Percentiles rank a stretch among this genome's conserved stretches.
phyloP scores from a whole-genome alignment of 2,888 invertebrate genomes.

The Aethes cnicana region DNA sequence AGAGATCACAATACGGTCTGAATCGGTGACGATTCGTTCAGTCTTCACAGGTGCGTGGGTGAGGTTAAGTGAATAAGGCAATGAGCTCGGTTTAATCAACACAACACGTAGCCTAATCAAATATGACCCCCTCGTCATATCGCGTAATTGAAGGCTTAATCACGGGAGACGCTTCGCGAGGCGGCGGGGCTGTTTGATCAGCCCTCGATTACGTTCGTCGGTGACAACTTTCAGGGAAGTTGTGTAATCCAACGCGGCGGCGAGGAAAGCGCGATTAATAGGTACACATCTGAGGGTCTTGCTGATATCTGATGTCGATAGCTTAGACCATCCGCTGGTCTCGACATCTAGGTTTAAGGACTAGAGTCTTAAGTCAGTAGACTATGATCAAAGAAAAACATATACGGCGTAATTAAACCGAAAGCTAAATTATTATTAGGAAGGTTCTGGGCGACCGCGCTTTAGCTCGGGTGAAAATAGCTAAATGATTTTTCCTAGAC shows the following conservation, averaged over 20 bases:
- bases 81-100: conserved; percentile 80
- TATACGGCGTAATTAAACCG: no score
- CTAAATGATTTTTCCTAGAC: no score
- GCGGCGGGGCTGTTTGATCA: conserved; percentile 67
- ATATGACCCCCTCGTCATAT: conserved; percentile 79
- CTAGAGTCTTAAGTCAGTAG: no score
- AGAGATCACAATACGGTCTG: conserved; percentile 52
- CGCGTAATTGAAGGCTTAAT: conserved; percentile 79
- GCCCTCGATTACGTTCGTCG: conserved; percentile 56
- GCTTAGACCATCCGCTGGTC: no score
- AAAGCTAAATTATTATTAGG: no score
- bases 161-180: conserved; percentile 70
- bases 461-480: no score
- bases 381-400: no score
- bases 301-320: conserved; percentile 1
- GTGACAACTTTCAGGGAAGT: conserved; percentile 53
- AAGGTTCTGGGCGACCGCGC: no score
- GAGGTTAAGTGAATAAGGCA: conserved; percentile 73
- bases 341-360: no score
- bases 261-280: conserved; percentile 37
- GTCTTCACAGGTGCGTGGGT: conserved; percentile 50
- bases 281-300: conserved; percentile 23
- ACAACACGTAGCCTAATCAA: conserved; percentile 79
- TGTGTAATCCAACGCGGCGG: conserved; percentile 37
- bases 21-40: conserved; percentile 39